phyloP scores from a whole-genome alignment of 2,113 vertebrate species.

The Lophura nycthemera region DNA sequence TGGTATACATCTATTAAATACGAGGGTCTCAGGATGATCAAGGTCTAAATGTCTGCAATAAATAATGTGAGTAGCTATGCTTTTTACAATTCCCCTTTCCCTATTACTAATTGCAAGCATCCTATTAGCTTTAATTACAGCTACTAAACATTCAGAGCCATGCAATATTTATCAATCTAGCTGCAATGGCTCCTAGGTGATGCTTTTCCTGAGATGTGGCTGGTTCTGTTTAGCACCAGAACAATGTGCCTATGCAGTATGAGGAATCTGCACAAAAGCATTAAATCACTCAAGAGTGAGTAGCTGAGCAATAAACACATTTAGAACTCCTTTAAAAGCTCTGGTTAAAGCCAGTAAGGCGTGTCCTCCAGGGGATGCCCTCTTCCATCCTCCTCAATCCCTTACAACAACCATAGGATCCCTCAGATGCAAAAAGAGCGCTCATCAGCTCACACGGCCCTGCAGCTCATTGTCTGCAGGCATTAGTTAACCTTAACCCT shows the following conservation, averaged over 20 bases:
- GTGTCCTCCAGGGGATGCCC: too few relatives aligned
- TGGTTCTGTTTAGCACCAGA: background rate
- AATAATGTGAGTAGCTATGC: background rate
- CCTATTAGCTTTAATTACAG: slow-evolving; percentile 37
- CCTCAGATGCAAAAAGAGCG: background rate
- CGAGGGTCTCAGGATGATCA: background rate
- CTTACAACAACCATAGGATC: too few relatives aligned
- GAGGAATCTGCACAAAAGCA: background rate
- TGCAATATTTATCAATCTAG: slow-evolving; percentile 6
- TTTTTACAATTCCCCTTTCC: background rate
- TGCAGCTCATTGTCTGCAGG: background rate
- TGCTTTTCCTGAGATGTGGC: background rate
- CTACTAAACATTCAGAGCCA: background rate
- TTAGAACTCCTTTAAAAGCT: background rate
- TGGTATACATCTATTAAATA: background rate
- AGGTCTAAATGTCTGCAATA: background rate
- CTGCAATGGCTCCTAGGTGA: background rate
- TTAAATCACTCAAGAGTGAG: background rate
- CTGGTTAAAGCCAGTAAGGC: background rate
- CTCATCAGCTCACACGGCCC: background rate
- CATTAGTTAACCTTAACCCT: background rate
- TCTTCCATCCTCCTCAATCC: background rate
- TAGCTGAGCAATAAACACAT: background rate
- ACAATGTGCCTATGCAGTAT: background rate
- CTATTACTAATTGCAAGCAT: background rate